Base-by-base conservation (phyloP, 2,888 invertebrate species). In the Alloscopus bannaensis region DNA sequence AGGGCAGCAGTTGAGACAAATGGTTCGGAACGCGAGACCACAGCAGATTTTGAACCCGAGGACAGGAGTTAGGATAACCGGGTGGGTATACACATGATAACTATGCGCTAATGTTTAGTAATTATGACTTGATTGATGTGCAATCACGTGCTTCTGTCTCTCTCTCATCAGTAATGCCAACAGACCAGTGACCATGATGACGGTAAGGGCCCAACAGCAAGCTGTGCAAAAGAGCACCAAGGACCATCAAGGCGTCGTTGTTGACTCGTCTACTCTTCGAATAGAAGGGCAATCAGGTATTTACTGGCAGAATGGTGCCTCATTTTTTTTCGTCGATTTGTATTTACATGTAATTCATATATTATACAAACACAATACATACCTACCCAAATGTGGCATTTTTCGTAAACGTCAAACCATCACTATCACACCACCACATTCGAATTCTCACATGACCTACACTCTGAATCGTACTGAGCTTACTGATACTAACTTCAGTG, bases 241-340 rank as follows among this genome's bases (percentile, higher is more conserved):
- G 52, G 73, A 60, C 2, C 57, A 18, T 31, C 68, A 52, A 71
- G 52, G 28, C 52, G 76, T 82, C 20, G 66, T 79, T 0, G 83
- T 83, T 0, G 84, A 85, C 62, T 83, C 84, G 0, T 84, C 84
- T 0, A 73, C 82, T 18, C 69, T 83, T n/a, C 36, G 22, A 66
- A 60, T 45, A 22, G 60, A 60, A 60, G 60, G 60, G 24, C 60
- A 60, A 60, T 22, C 36, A 22, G 60, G 60, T 60, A 22, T n/a
- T 1, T 50, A 20, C 22, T 45, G 3, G n/a, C 45, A 11, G 45
- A 4, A 11, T 11, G n/a, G n/a, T n/a, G n/a, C n/a, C 36, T 13
- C 36, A 36, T n/a, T n/a, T n/a, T n/a, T n/a, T n/a, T n/a, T n/a
- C n/a, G n/a, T n/a, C n/a, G n/a, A n/a, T n/a, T n/a, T n/a, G n/a